Base-by-base conservation (phyloP, 2,113 vertebrate species). In the Turnix velox region DNA sequence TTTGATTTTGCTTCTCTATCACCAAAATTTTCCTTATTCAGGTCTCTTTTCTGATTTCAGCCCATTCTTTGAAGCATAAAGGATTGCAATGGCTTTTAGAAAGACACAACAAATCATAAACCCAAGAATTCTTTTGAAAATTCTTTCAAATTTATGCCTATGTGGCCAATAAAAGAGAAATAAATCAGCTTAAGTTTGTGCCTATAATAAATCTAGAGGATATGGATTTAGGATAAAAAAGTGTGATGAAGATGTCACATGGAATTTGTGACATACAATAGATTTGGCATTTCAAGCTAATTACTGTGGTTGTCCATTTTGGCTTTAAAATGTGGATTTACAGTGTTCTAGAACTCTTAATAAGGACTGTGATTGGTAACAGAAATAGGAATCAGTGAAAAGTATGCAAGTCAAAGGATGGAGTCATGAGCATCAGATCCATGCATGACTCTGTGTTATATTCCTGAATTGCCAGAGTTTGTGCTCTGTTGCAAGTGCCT, bases 381-480 rank as follows among this genome's bases (percentile, higher is more conserved):
- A 52, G 63, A 75, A 58, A 27, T 46, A 30, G 45, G 23, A 58
- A 31, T 33, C 20, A 33, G n/a, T 22, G 10, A 59, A 52, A 49
- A 80, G 5, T 43, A 22, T 10, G 10, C 7, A 11, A 45, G 35
- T 20, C 49, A 65, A 69, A 27, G 9, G 10, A n/a, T 1, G 1
- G 42, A 69, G n/a, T 40, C 28, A 46, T 25, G 33, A 75, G 5
- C 30, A 63, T n/a, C 28, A 33, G 14, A 30, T 4, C 4, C 14
- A 16, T 33, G 28, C 40, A 43, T 40, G 18, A 78, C 39, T 45
- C 23, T 39, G 8, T 25, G 30, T 65, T 10, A 52, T 1, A 30
- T 9, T 6, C 9, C 20, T 58, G 20, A 63, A 13, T 0, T 28
- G 20, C 20, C n/a, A n/a, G 39, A 17, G 14, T 45, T 37, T 27